Base-by-base conservation (phyloP, 2,113 vertebrate genomes). In the Romanogobio albipinnatus region DNA sequence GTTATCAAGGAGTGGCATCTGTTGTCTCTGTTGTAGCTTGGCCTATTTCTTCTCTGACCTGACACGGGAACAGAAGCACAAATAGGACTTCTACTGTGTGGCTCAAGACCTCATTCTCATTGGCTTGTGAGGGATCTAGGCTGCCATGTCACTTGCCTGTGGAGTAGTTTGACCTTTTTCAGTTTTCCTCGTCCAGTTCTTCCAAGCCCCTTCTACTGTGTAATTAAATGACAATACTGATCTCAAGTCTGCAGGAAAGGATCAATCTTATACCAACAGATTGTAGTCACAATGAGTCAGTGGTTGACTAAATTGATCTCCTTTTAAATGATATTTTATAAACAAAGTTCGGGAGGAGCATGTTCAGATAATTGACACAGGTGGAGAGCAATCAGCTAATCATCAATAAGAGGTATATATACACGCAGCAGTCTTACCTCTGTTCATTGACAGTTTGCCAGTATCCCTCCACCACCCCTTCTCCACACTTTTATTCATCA, bases 1-100 rank as follows among this genome's bases (percentile, higher is more conserved):
- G 47, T 82, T 66, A 68, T 81, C 4, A 14, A 51, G 26, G 11
- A 66, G 62, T 62, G 45, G 36, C 73, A 59, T 81, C 77, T 85
- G 86, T 47, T 74, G 45, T 36, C 47, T 47, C 29, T 64, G 56
- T 74, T 33, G 76, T 58, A 66, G 49, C 19, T 43, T 89, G 79
- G 68, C 75, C 83, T 83, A 70, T 39, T 66, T 81, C 59, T 49
- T 26, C 29, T 39, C 26, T 61, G 39, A 53, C 83, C 71, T 68
- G 29, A 62, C 59, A 22, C 17, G 51, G 17, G 47, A 87, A 56
- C 39, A 78, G 47, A 36, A 49, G 53, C 58, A 51, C 49, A 66
- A 36, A 24, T 29, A 56, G 36, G 61, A 53, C 58, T 81, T 26
- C 68, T 53, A n/a, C 62, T 74, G 62, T 29, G 17, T 76, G 79